These are phyloP conservation scores for Salmo trutta DNA, from an alignment of 2,797 vertebrate genomes.

Conservation along the genomic window DNA sequence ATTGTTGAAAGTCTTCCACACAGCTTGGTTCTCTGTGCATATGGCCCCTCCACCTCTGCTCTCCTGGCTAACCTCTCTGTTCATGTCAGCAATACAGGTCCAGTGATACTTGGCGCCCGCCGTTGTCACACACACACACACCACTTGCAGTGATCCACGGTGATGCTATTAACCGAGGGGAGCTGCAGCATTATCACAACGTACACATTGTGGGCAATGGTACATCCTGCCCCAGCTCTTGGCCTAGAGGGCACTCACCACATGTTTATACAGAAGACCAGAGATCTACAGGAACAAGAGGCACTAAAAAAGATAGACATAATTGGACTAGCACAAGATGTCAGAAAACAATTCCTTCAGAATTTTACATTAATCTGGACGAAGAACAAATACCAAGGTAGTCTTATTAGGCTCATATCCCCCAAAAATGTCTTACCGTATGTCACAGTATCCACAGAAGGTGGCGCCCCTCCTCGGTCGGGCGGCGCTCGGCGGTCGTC, in stretches of 20 bases:
- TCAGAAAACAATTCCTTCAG: no score
- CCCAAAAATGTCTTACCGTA: conserved; percentile 33
- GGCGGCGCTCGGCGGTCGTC: no score
- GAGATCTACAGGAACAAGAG: conserved; percentile 37
- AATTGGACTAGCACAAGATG: no score
- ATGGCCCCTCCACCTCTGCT: conserved; percentile 58
- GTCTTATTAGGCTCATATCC: no score
- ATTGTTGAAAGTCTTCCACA: conserved; percentile 6
- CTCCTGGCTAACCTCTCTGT: conserved; percentile 58
- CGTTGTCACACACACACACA: conserved; percentile 44
- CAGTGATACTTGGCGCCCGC: neutral
- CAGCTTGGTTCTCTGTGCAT: conserved; percentile 30
- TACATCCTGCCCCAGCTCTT: conserved; percentile 60
- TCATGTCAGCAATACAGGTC: conserved; percentile 63
- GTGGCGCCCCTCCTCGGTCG: no score
- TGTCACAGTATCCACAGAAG: no score
- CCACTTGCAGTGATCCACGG: conserved; percentile 67
- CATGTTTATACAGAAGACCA: conserved; percentile 35
- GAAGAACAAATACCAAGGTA: no score
- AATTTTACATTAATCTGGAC: no score
- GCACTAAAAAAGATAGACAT: no score
- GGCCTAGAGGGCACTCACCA: conserved; percentile 22
- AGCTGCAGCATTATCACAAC: conserved; percentile 37
- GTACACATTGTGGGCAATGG: conserved; percentile 36
- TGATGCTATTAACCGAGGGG: neutral